Conservation (phyloP, 64 coral and sea anemone species). For the Trachythela sp. region DNA sequence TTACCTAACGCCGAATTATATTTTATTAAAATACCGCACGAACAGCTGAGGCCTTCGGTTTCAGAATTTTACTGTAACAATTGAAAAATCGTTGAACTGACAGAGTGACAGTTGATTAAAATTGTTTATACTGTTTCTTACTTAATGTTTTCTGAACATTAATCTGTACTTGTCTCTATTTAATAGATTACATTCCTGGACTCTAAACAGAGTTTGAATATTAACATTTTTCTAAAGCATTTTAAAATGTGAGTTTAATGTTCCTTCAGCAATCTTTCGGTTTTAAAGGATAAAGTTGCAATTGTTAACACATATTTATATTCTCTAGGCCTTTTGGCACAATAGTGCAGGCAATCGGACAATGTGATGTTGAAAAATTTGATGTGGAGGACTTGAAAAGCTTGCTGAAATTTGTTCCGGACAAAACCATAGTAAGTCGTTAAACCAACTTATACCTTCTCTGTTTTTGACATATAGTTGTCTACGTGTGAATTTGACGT, state of each 20-base stretch:
- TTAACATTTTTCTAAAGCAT: constrained; percentile 84
- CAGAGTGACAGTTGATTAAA: too few species aligned
- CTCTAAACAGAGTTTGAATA: constrained; percentile 84
- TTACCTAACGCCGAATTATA: too few species aligned
- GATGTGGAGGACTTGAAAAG: constrained; percentile 66
- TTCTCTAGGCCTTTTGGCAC: constrained; percentile 53
- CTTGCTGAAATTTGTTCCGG: constrained; percentile 69
- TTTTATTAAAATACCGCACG: too few species aligned
- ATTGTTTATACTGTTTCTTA: too few species aligned
- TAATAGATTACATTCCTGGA: constrained; percentile 79
- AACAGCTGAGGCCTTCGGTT: too few species aligned
- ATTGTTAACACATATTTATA: not conserved
- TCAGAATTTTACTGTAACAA: too few species aligned
- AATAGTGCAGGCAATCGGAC: constrained; percentile 28
- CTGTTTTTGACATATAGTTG: not conserved
- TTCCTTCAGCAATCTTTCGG: not conserved
- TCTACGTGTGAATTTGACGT: too few species aligned
- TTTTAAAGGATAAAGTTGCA: not conserved
- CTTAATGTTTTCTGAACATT: too few species aligned
- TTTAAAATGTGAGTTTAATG: constrained; percentile 45
- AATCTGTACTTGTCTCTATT: not conserved
- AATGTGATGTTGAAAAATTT: constrained; percentile 57
- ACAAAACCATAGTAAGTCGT: constrained; percentile 80
- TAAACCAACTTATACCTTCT: not conserved
- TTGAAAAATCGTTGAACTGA: too few species aligned